Base-by-base conservation (phyloP, 2,113 vertebrate species). In the Mellivora capensis region DNA sequence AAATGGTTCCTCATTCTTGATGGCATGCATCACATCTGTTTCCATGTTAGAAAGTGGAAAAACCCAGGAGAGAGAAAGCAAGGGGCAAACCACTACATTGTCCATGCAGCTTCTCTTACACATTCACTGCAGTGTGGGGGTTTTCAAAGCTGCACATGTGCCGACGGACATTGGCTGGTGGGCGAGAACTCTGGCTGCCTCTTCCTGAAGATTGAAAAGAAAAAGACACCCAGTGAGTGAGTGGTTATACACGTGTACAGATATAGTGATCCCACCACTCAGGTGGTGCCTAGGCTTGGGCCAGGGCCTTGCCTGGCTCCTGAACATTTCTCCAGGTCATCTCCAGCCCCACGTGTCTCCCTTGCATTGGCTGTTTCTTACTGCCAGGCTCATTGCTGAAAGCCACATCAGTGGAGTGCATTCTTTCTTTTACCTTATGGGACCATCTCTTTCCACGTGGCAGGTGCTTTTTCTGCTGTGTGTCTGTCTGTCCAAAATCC, bases 61-160 rank as follows among this genome's bases (percentile, higher is more conserved):
- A 98, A 98, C 92, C 98, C 98, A 98, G 98, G 98, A 99, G 98
- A 98, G 98, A 99, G 98, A 99, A 99, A 99, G 98, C 98, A 99
- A 98, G 98, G 98, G 97, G 98, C 98, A 98, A 98, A 98, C 96
- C 98, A 98, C 98, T 98, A 59, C 97, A 98, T 98, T 97, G 98
- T 97, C 98, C 99, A 99, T 99, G 99, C 99, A 99, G 99, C 99
- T 98, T 99, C 97, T 99, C 99, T 99, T 99, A 99, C 99, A 99
- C 99, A 99, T 99, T 99, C 99, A 99, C 98, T 99, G 99, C 98
- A 99, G 99, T 98, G 98, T 98, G 98, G 98, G 99, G 97, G 93
- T 98, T 99, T 99, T 99, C 99, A 99, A 98, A 99, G 99, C 98
- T 99, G 99, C 98, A 99, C 99, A 98, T 99, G 99, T 98, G 99